Evolutionary conservation across 2,888 invertebrate genomes (phyloP), one percentile per base, ranked within the genome.

Genomic region (Sarcophaga variegata): DNA sequence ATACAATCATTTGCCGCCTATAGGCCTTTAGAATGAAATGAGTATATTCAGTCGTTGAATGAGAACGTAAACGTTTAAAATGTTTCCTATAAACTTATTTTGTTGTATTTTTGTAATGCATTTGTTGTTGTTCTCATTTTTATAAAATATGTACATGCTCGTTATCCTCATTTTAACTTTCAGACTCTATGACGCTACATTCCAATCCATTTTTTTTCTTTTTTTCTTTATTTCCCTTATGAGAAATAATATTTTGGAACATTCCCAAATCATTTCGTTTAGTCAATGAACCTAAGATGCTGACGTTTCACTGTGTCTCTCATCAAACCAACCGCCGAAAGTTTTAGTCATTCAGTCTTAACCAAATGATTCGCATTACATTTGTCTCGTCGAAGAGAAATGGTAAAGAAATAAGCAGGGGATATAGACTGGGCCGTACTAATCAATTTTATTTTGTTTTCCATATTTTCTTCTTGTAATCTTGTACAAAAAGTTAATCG

Each of bases 131-230:
- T 37, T 37, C 6, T 37, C 1, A 10, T 37, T 37, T 37, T 10
- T 37, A 37, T 10, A 37, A 37, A 25, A 49, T 49, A 22, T 22
- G 22, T 22, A 47, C 17, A 25, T 72, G n/a, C 77, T 71, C 37
- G n/a, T 85, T 80, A 66, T 79, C 45, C 70, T 71, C n/a, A 70
- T 63, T 86, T 77, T 74, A 77, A 74, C 69, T 83, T 83, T 69
- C 47, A 81, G 86, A 83, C 86, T 76, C 60, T 20, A 63, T 78
- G 83, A 69, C 86, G 83, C 78, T 75, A 62, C 66, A 82, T 47
- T 67, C 54, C 79, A 27, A 59, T 47, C 17, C 27, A 60, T 69
- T 83, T 83, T 72, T 12, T 45, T 45, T 6, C 37, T 14, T 69
- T 62, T 62, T 63, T 63, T 22, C 22, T 12, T 49, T 12, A 25